Evolutionary conservation across 1,140 invertebrate genomes (phyloP), one percentile per base, ranked within the genome.

Genomic region (Ylistrum balloti): DNA sequence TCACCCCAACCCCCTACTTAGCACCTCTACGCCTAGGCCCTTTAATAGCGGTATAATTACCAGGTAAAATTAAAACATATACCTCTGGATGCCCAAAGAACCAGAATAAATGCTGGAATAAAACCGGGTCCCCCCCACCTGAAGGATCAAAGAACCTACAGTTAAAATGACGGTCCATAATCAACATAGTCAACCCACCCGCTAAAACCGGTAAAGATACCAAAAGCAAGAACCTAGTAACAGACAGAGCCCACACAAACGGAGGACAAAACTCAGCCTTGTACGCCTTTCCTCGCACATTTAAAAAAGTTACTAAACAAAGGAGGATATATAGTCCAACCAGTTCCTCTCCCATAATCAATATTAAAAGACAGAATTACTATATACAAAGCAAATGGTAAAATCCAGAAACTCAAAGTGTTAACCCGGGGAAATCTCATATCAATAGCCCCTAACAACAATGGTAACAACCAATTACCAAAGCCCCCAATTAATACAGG

Each of bases 101-200:
- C 97, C 97, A 98, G 97, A 98, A 98, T 97, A 98, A 96, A 95
- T 98, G 97, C 97, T 98, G 98, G 93, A 97, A 98, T 93, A 98
- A 92, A 96, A 98, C 97, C 86, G 97, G 97, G 93, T 98, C 97
- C 88, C 97, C 97, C 38, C 97, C 97, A 90, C 97, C 97, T 20
- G 96, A 94, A 35, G 97, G 97, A 91, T 97, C 97, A 97, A 97
- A 98, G 95, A 98, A 97, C 32, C 97, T 97, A 38, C 97, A 97
- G 97, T 97, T 97, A 95, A 98, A 95, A 96, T 98, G 97, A 94
- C 97, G 97, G 96, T 98, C 97, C 32, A 97, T 97, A 95, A 98
- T 95, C 91, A 98, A 92, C 97, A 98, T 98, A 45, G 97, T 98
- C 96, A 98, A 97, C 85, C 97, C 97, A 89, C 97, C 97, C 0